phyloP scores from a whole-genome alignment of 2,797 vertebrate genomes.

The Anguilla marmorata region DNA sequence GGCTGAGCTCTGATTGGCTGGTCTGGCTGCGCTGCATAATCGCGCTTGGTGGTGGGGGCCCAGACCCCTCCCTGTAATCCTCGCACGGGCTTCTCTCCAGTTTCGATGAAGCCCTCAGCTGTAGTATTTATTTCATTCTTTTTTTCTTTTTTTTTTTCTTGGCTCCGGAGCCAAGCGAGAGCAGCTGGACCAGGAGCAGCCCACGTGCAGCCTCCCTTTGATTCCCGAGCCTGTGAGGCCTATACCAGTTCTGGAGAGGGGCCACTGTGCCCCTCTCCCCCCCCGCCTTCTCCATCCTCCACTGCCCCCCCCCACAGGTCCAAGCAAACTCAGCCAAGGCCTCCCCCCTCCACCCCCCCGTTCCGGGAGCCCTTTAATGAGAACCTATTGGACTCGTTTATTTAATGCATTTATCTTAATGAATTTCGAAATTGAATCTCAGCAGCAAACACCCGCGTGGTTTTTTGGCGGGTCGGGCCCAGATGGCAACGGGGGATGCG shows the following conservation, averaged over 20 bases:
- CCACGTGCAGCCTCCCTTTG: not conserved
- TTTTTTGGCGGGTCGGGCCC: not conserved
- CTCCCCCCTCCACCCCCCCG: not conserved
- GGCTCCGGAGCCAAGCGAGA: conserved; percentile 5
- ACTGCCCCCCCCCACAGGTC: not conserved
- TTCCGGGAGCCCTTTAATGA: conserved; percentile 8
- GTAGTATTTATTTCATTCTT: not conserved
- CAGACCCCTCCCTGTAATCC: not conserved
- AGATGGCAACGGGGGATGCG: not conserved
- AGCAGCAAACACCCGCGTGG: not conserved
- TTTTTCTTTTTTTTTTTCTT: not conserved
- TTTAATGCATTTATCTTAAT: conserved; percentile 29
- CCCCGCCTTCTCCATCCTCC: not conserved
- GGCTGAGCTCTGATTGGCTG: not conserved
- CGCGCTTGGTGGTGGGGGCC: not conserved
- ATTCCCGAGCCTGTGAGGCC: not conserved
- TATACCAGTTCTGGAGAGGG: not conserved
- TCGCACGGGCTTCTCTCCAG: not conserved
- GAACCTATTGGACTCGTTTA: conserved; percentile 15
- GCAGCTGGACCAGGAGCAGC: not conserved
- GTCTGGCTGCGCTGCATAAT: not conserved
- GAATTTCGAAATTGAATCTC: conserved; percentile 21
- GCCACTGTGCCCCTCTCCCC: not conserved
- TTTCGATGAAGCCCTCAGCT: not conserved
- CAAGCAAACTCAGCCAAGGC: not conserved